These are phyloP conservation scores for Xiphophorus maculatus DNA, from an alignment of 2,113 vertebrate species.

Conservation along the genomic window DNA sequence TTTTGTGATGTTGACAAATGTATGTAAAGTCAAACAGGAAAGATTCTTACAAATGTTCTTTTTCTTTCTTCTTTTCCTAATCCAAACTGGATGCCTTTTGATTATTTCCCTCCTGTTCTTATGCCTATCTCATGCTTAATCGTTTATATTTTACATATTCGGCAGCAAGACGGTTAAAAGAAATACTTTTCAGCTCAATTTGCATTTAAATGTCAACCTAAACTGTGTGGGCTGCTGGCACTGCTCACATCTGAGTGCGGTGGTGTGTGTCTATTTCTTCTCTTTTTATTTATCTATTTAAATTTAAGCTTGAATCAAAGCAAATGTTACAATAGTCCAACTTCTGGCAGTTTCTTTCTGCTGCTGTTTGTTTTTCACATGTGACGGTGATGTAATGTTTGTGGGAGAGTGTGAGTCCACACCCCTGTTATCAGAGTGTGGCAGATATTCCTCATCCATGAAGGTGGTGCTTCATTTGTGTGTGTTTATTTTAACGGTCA, in stretches of 20 bases:
- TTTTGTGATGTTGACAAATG: conserved; percentile 16
- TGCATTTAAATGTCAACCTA: conserved; percentile 52
- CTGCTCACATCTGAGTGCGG: conserved; percentile 16
- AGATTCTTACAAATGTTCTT: conserved; percentile 1
- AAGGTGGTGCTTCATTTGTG: neutral
- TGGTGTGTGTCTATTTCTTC: conserved; percentile 15
- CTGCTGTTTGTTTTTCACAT: conserved; percentile 22
- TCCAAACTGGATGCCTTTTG: neutral
- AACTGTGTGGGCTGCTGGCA: conserved; percentile 42
- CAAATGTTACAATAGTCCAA: neutral
- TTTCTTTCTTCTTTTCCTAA: neutral
- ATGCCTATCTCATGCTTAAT: neutral
- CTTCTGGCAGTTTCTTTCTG: neutral
- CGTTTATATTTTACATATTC: neutral
- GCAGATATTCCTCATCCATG: conserved; percentile 43
- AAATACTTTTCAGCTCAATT: conserved; percentile 10
- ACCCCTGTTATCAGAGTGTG: conserved; percentile 67
- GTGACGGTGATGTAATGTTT: conserved; percentile 29
- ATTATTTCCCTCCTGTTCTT: neutral
- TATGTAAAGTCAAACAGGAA: conserved; percentile 13
- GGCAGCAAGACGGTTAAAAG: neutral
- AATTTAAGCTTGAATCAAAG: neutral
- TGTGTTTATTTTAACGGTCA: neutral
- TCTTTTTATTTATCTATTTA: neutral
- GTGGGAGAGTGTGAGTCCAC: conserved; percentile 42